Conservation (phyloP, 2,113 vertebrate species). For the Ceuthmochares aereus region DNA sequence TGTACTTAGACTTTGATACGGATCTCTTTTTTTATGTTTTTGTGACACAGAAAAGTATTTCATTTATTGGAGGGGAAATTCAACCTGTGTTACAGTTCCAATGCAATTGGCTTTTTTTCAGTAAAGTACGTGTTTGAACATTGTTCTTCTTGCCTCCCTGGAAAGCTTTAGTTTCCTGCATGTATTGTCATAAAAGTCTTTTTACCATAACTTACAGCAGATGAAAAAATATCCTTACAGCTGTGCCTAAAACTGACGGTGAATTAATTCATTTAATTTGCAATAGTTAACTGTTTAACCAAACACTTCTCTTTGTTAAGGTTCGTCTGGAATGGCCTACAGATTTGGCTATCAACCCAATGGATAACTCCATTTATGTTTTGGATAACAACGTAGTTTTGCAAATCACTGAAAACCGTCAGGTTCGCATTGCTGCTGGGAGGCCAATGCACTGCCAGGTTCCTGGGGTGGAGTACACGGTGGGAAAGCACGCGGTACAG, state of each 20-base stretch:
- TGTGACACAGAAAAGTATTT: neutral
- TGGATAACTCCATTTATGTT: constrained; percentile 97
- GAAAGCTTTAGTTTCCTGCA: neutral
- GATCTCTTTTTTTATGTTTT: neutral
- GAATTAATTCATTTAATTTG: neutral
- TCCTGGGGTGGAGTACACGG: constrained; percentile 83
- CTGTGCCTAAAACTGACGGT: constrained; percentile 10
- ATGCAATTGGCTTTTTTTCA: neutral
- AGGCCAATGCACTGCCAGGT: constrained; percentile 93
- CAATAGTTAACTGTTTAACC: neutral
- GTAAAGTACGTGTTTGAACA: neutral
- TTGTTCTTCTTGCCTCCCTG: neutral
- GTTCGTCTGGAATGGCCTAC: constrained; percentile 98
- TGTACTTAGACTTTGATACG: neutral
- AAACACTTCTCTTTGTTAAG: constrained; percentile 65
- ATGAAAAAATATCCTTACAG: neutral
- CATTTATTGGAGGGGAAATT: neutral
- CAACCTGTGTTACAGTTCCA: neutral
- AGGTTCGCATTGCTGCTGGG: constrained; percentile 93
- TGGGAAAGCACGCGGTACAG: constrained; percentile 87
- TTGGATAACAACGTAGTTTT: constrained; percentile 95
- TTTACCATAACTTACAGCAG: neutral
- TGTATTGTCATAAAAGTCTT: neutral
- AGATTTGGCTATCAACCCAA: constrained; percentile 93
- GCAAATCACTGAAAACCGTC: constrained; percentile 93